phyloP scores from a whole-genome alignment of 2,797 vertebrate genomes.

The Fringilla coelebs region DNA sequence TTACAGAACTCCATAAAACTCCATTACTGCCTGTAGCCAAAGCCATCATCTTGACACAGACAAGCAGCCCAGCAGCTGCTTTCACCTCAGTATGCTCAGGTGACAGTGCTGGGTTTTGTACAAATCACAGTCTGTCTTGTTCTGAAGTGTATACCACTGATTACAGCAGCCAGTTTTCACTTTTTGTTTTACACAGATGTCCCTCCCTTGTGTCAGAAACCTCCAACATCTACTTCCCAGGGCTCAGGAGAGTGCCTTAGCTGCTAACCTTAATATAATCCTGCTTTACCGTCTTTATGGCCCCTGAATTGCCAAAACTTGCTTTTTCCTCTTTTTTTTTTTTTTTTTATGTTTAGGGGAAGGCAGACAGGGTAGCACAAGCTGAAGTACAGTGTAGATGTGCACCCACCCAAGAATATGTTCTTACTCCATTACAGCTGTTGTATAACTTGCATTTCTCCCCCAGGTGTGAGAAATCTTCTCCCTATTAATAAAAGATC shows the following conservation, averaged over 20 bases:
- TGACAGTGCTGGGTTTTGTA: not conserved
- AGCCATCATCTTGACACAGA: rapidly evolving
- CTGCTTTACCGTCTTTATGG: not conserved
- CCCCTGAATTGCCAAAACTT: not conserved
- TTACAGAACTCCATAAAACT: not conserved
- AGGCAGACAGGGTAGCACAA: not conserved
- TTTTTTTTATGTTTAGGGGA: not conserved
- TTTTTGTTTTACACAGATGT: not conserved
- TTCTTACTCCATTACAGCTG: not conserved
- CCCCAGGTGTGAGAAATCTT: not conserved
- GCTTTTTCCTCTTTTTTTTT: rapidly evolving
- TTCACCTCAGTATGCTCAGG: not conserved
- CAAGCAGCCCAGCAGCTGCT: not conserved
- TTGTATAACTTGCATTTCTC: not conserved
- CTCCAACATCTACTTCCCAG: not conserved
- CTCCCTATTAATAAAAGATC: not conserved
- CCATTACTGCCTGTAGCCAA: not conserved
- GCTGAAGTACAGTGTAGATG: rapidly evolving
- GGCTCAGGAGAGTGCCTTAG: not conserved
- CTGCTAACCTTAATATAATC: not conserved
- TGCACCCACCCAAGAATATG: not conserved
- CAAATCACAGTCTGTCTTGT: not conserved
- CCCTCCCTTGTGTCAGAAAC: not conserved
- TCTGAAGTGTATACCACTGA: not conserved
- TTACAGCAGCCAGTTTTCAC: not conserved